Evolutionary conservation across 2,888 invertebrate species (phyloP).

Genomic region (Microplitis deprimator): DNA sequence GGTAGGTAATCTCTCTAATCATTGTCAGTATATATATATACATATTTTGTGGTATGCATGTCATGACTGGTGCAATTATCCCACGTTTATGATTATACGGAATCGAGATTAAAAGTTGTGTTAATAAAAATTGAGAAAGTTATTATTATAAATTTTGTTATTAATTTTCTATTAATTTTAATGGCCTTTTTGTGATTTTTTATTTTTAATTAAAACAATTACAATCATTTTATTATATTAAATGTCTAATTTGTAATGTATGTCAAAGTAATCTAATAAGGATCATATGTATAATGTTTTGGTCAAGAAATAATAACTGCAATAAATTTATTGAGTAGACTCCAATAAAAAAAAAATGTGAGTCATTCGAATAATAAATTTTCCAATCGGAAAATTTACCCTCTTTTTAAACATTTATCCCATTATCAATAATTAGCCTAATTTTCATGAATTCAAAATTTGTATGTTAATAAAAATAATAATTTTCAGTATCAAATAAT

Average conservation of each 20-base stretch:
- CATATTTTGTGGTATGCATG: slow-evolving; percentile 27
- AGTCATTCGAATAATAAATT: not conserved
- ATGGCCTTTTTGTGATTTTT: slow-evolving; percentile 1
- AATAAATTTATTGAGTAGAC: not conserved
- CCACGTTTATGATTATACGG: slow-evolving; percentile 43
- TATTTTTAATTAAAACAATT: not conserved
- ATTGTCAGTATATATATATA: slow-evolving; percentile 33
- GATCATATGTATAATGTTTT: too few species aligned
- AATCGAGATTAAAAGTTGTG: slow-evolving; percentile 49
- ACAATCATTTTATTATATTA: not conserved
- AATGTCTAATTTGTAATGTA: too few species aligned
- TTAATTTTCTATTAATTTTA: slow-evolving; percentile 7
- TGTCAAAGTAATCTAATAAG: too few species aligned
- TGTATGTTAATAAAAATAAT: not conserved
- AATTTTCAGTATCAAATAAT: not conserved
- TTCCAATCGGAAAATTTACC: not conserved
- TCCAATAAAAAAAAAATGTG: not conserved
- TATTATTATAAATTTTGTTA: not conserved
- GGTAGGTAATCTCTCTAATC: slow-evolving; percentile 51
- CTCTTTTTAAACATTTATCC: too few species aligned
- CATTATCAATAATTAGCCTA: too few species aligned
- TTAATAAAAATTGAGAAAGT: slow-evolving; percentile 31
- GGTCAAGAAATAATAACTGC: not conserved
- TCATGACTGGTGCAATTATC: slow-evolving; percentile 49
- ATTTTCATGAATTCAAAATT: too few species aligned